Evolutionary conservation across 2,113 vertebrate genomes (phyloP).

Genomic region (Macheiramphus alcinus): DNA sequence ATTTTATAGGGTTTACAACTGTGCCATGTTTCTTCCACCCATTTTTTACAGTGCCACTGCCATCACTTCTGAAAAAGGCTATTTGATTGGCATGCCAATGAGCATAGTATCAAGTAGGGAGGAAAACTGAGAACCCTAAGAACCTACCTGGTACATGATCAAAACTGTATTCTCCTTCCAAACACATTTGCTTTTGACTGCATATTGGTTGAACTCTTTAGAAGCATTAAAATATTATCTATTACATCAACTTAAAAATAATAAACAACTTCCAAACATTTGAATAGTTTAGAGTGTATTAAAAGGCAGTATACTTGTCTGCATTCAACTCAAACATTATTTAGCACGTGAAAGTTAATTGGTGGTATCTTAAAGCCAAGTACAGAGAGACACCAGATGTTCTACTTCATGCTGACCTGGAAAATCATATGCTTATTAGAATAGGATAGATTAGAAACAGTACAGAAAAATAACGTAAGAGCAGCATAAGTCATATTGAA

Average conservation of each 20-base stretch:
- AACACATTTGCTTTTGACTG: background rate
- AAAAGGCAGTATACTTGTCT: background rate
- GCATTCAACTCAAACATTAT: background rate
- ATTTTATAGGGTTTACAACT: background rate
- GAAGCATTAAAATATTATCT: background rate
- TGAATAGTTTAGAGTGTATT: background rate
- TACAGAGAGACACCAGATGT: slow-evolving; percentile 1
- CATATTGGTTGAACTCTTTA: background rate
- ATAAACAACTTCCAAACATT: background rate
- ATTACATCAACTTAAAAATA: background rate
- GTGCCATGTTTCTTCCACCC: background rate
- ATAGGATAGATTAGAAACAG: background rate
- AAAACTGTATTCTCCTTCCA: background rate
- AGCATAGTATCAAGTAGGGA: background rate
- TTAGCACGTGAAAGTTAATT: background rate
- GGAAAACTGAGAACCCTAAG: background rate
- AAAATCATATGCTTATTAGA: slow-evolving; percentile 19
- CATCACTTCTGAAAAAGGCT: background rate
- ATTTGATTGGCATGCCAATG: background rate
- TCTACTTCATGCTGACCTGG: background rate
- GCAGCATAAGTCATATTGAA: background rate
- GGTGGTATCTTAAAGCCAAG: background rate
- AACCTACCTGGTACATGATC: background rate
- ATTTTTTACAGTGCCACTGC: background rate
- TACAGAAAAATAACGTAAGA: background rate